Base-by-base conservation (phyloP, 2,888 invertebrate species). In the Andrena chrysosceles region DNA sequence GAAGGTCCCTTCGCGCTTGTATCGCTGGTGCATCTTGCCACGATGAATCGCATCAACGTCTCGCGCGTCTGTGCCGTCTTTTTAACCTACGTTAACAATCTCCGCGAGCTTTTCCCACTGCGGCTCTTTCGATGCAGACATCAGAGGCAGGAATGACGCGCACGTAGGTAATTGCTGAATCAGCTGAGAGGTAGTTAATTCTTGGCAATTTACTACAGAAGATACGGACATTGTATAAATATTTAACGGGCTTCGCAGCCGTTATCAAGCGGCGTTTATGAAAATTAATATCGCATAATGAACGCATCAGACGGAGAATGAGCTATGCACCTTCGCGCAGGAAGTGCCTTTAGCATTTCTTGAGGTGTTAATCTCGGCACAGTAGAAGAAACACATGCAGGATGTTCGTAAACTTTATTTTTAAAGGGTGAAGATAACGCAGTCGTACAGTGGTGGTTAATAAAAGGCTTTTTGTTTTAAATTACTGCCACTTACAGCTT, bases 1-100 rank as follows among this genome's bases (percentile, higher is more conserved):
- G 62, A 76, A 84, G 73, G 71, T 54, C 77, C 69, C 52, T 8
- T n/a, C 29, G 29, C 62, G 54, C n/a, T 80, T 52, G 8, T 33
- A 75, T 81, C 81, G 10, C 23, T 42, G 20, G 16, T 3, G 33
- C 75, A 72, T 81, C 71, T 63, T 52, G 4, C 20, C 49, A 29
- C 16, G 13, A 23, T 83, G 76, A 81, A 76, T 83, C 81, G 69
- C 74, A 29, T 29, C n/a, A 48, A 75, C 49, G 42, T 35, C 54
- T 71, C 64, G 2, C 63, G 23, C 42, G 59, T 13, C 4, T 49
- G 31, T 52, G 59, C 54, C 29, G 42, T 62, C 20, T 29, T 69
- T 35, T 68, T 35, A 67, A 67, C 70, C 54, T 67, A 42, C 52
- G 23, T 54, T 74, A 69, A 74, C 66, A 82, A 74, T 80, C 69